phyloP scores from a whole-genome alignment of 1,140 invertebrate genomes.

The Artemia franciscana region DNA sequence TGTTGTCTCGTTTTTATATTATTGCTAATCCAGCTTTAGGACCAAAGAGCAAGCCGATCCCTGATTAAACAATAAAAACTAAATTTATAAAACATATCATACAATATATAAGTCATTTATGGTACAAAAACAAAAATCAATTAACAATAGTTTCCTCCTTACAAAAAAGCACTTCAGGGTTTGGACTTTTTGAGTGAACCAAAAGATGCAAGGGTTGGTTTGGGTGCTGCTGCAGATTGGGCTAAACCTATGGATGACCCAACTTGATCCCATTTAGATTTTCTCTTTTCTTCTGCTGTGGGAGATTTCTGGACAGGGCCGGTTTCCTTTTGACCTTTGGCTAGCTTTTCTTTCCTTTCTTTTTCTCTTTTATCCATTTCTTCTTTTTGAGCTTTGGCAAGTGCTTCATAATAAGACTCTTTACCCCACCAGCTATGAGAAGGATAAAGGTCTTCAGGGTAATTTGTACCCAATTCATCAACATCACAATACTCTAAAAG shows the following conservation, averaged over 20 bases:
- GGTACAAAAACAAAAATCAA: too few species aligned
- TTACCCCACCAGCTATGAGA: slow-evolving; percentile 59
- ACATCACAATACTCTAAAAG: slow-evolving; percentile 78
- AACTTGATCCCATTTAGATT: slow-evolving; percentile 76
- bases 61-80: too few species aligned
- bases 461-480: slow-evolving; percentile 87
- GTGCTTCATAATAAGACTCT: slow-evolving; percentile 78
- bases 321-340: slow-evolving; percentile 59
- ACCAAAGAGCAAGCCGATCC: too few species aligned
- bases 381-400: slow-evolving; percentile 61
- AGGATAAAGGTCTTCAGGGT: slow-evolving; percentile 67
- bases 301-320: slow-evolving; percentile 25
- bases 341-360: slow-evolving; percentile 73
- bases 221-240: slow-evolving; percentile 49
- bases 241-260: slow-evolving; percentile 35
- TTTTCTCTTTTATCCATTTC: slow-evolving; percentile 84
- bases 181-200: slow-evolving; percentile 56
- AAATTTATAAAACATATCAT: too few species aligned
- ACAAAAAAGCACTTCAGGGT: slow-evolving; percentile 3
- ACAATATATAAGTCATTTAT: too few species aligned
- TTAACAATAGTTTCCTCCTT: neutral
- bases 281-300: slow-evolving; percentile 40
- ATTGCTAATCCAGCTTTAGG: too few species aligned
- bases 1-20: too few species aligned
- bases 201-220: slow-evolving; percentile 67